Conservation (phyloP, 1,140 invertebrate genomes). For the Dufourea novaeangliae region DNA sequence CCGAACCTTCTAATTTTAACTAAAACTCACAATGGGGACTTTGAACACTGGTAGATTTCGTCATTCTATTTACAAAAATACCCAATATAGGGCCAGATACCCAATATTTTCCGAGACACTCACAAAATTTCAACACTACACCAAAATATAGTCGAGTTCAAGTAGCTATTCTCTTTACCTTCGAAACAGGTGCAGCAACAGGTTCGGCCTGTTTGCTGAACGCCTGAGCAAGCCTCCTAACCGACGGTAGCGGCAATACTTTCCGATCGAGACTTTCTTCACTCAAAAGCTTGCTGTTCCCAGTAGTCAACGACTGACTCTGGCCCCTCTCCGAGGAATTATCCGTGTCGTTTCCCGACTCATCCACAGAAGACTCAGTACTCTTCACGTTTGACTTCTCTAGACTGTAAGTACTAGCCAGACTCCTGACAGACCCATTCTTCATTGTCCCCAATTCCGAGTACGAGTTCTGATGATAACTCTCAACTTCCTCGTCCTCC, state of each 20-base stretch:
- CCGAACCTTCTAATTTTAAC: too few relatives aligned
- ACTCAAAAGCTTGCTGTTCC: constrained; percentile 34
- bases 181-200: constrained; percentile 22
- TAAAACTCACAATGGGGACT: too few relatives aligned
- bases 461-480: constrained; percentile 14
- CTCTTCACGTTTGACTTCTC: constrained; percentile 12
- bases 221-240: constrained; percentile 73
- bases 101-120: too few relatives aligned
- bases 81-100: too few relatives aligned
- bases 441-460: background rate
- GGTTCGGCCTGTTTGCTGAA: constrained; percentile 66
- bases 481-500: constrained; percentile 14
- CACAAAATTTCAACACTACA: too few relatives aligned
- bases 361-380: constrained; percentile 22
- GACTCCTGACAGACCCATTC: constrained; percentile 24
- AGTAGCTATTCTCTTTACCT: too few relatives aligned
- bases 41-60: too few relatives aligned
- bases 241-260: constrained; percentile 73
- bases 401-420: constrained; percentile 8
- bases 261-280: constrained; percentile 39
- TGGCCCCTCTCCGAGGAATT: constrained; percentile 29
- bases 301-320: constrained; percentile 37
- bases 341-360: constrained; percentile 24
- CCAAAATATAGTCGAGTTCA: too few relatives aligned
- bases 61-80: too few relatives aligned